Base-by-base conservation (phyloP, 2,797 vertebrate genomes). In the Gallinago solitaria region DNA sequence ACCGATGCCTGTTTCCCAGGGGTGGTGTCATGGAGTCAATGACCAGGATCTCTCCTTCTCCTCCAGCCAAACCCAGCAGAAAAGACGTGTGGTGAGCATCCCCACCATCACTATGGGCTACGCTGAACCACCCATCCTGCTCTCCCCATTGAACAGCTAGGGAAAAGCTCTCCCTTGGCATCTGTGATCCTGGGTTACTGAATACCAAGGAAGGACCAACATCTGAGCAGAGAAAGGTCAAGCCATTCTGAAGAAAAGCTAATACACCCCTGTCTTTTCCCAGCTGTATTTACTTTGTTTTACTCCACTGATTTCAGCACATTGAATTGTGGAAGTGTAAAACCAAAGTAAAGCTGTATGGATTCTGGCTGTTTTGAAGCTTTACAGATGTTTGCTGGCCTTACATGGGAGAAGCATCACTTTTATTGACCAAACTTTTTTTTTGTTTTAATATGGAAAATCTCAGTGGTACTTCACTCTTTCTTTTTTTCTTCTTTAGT, bases 361-460 rank as follows among this genome's bases (percentile, higher is more conserved):
- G 53, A 89, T 61, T 80, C 53, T 54, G 64, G 21, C 60, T 87
- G 37, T 18, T 89, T 57, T 83, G 86, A 92, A 94, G 65, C 64
- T 91, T 94, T 65, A 87, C 92, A 96, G 92, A 96, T 92, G 95
- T 80, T 77, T 91, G 35, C 60, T 78, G 47, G 35, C 61, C 64
- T 83, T 59, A 63, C 5, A 5, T 65, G 47, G 65, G 71, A 96
- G 90, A 85, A 94, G 83, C 37, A 89, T 74, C 69, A 19, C 76
- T 83, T 96, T 95, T 80, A 90, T 71, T 68, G 92, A 93, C 75
- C 61, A 73, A 95, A 75, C 57, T 78, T 64, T 90, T 64, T 90
- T 92, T 90, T 83, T 82, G 81, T 51, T 94, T 89, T 91, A 95
- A 96, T 85, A 90, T 67, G 96, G 96, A 97, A 97, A 95, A 92